Evolutionary conservation across 2,797 vertebrate genomes (phyloP).

Genomic region (Varecia variegata): DNA sequence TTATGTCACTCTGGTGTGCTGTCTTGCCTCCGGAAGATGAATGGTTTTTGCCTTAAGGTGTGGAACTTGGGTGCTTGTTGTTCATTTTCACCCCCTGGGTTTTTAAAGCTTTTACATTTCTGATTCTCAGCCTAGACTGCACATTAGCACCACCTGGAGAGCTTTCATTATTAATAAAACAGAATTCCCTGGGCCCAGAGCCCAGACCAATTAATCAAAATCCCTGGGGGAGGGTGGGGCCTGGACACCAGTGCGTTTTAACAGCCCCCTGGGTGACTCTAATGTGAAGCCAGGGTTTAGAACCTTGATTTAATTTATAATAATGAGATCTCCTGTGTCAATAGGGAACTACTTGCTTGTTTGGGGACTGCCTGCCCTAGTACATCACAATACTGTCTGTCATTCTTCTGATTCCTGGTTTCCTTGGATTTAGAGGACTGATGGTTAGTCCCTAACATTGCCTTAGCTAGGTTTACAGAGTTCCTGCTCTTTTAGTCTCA

Average conservation of each 20-base stretch:
- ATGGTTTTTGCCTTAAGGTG: background rate
- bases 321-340: background rate
- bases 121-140: background rate
- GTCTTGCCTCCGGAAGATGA: background rate
- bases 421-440: background rate
- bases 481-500: background rate
- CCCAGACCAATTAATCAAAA: constrained; percentile 54
- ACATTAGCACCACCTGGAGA: constrained; percentile 40
- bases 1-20: background rate
- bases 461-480: background rate
- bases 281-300: background rate
- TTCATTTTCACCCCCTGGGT: background rate
- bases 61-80: background rate
- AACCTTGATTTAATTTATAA: background rate
- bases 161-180: constrained; percentile 47
- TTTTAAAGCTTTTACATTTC: constrained; percentile 49
- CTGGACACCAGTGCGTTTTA: background rate
- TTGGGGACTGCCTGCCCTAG: background rate
- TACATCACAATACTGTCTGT: background rate
- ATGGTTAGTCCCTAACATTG: background rate
- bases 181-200: constrained; percentile 41
- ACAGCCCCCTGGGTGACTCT: background rate
- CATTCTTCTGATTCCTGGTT: background rate
- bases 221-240: background rate
- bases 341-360: background rate